These are phyloP conservation scores for Poecilus cupreus DNA, from an alignment of 2,888 invertebrate genomes.

Conservation along the genomic window DNA sequence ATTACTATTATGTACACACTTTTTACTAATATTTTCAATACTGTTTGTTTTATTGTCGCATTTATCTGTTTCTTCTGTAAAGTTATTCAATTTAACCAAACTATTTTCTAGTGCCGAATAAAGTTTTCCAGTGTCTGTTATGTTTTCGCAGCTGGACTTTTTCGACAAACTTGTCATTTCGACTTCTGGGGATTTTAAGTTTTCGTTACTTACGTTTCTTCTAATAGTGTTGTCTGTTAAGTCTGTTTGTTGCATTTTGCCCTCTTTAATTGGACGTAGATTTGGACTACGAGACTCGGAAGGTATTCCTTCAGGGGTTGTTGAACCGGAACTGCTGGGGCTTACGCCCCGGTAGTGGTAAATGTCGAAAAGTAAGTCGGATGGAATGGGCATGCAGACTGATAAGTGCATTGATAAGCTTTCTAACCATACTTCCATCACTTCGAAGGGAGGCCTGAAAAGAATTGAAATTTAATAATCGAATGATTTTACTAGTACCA, in stretches of 20 bases:
- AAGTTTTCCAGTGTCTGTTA: background rate
- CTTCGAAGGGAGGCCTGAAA: conserved; percentile 89
- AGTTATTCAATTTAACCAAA: background rate
- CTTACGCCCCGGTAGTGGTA: conserved; percentile 80
- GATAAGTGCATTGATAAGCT: conserved; percentile 84
- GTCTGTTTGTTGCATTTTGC: conserved; percentile 65
- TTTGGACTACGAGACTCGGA: conserved; percentile 72
- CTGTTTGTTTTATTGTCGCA: conserved; percentile 15
- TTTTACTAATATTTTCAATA: conserved; percentile 12
- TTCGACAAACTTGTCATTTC: background rate
- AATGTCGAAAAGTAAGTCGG: conserved; percentile 84
- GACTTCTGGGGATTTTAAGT: conserved; percentile 51
- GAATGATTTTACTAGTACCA: too few species aligned
- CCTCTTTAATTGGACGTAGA: conserved; percentile 76
- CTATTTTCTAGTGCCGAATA: background rate
- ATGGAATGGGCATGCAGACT: conserved; percentile 78
- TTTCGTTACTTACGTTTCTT: conserved; percentile 42
- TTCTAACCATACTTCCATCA: conserved; percentile 92
- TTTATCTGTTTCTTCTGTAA: background rate
- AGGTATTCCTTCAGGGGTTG: conserved; percentile 76
- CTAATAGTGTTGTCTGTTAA: background rate
- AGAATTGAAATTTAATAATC: background rate
- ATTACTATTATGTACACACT: background rate
- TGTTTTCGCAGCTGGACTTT: background rate
- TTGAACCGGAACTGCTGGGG: conserved; percentile 77